Base-by-base conservation (phyloP, 53 echinoderm and acorn worm genomes). In the Patiria pectinifera region DNA sequence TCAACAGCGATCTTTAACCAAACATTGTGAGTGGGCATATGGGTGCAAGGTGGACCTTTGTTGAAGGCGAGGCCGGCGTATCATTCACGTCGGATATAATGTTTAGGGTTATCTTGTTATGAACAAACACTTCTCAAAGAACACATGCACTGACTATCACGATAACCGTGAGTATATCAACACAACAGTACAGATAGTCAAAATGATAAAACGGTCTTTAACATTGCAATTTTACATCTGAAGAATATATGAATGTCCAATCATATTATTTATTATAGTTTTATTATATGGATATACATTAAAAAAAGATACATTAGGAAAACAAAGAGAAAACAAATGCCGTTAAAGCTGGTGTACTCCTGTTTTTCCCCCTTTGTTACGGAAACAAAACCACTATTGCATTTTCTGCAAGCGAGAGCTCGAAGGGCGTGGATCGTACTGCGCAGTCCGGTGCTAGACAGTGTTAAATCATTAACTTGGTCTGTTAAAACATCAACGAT, bases 391-490 rank as follows among this genome's bases (percentile, higher is more conserved):
- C 0, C 8, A 6, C 53, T 53, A 6, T 53, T 53, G 53, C 53
- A 53, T 66, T 66, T 66, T 66, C 9, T 66, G 15, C 19, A 14
- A 11, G 3, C 66, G 66, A 66, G 66, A 5, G 66, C 14, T 66
- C 3, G 66, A 19, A 59, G 82, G 82, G 82, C 82, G 82, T 82
- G 53, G 82, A 24, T n/a, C 21, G 82, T 44, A 21, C 82, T 82
- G 10, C n/a, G 44, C 82, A 16, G 7, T 10, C 2, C 82, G 59
- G 8, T n/a, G 82, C 11, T 82, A n/a, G 59, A 15, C 11, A 58
- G 18, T 59, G 59, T 59, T 82, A 82, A 82, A 82, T 82, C 82
- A 82, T 82, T 82, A 82, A 82, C 82, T 82, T 53, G 59, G n/a
- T n/a, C 82, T 22, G 82, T 82, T 82, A 82, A 59, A 82, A 58